Conservation (phyloP, 2,797 vertebrate species). For the Sebastes vulpes region DNA sequence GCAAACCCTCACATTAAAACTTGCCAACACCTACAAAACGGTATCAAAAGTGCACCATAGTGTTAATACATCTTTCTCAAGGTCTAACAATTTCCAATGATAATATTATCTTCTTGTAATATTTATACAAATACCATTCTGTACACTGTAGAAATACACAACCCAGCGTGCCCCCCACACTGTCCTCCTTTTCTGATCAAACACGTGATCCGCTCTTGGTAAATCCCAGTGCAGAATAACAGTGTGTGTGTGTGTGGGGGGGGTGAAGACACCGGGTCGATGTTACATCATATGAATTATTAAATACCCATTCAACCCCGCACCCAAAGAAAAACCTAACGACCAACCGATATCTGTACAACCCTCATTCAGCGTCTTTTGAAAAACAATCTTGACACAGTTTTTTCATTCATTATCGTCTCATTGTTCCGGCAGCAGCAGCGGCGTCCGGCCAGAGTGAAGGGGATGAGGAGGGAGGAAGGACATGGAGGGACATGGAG, state of each 20-base stretch:
- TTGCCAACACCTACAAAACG: conserved; percentile 92
- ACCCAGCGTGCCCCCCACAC: conserved; percentile 81
- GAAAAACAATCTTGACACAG: conserved; percentile 77
- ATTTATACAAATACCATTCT: conserved; percentile 94
- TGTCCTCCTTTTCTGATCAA: conserved; percentile 41
- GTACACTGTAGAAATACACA: conserved; percentile 93
- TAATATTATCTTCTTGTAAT: conserved; percentile 87
- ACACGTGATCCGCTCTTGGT: conserved; percentile 41
- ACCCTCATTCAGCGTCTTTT: conserved; percentile 64
- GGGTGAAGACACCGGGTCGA: conserved; percentile 70
- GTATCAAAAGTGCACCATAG: conserved; percentile 94
- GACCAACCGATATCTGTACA: conserved; percentile 77
- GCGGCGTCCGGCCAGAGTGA: conserved; percentile 46
- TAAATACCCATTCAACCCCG: conserved; percentile 81
- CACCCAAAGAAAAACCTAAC: conserved; percentile 77
- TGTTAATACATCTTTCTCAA: conserved; percentile 89
- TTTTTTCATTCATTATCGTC: conserved; percentile 77
- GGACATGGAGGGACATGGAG: conserved; percentile 34
- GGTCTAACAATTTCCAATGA: conserved; percentile 84
- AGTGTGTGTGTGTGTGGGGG: conserved; percentile 43
- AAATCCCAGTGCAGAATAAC: conserved; percentile 72
- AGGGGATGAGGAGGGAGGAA: conserved; percentile 10
- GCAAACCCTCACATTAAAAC: conserved; percentile 89
- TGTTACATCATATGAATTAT: conserved; percentile 81
- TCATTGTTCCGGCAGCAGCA: conserved; percentile 68